Evolutionary conservation across 1,140 invertebrate genomes (phyloP), one percentile per base, ranked within the genome.

Genomic region (Zaprionus vittiger): DNA sequence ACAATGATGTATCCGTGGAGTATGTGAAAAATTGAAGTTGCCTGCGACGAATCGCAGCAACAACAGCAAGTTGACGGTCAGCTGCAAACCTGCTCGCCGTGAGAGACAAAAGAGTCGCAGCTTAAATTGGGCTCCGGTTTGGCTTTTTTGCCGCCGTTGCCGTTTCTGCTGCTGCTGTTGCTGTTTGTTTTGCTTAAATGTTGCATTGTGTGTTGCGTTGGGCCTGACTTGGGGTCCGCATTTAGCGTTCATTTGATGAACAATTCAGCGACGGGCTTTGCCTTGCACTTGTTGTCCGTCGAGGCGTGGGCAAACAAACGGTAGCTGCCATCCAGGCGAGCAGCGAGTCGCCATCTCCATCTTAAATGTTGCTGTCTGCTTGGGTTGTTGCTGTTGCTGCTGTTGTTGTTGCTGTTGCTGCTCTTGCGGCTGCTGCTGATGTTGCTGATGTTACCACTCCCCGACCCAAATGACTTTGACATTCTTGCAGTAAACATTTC

Each of bases 191-290:
- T 89, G 82, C 66, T 90, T 91, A 90, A 90, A 91, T 91, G 85
- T 90, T 85, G 82, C 86, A 91, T 91, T 90, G 85, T 87, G 52
- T 77, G 83, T 54, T 61, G 15, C 49, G 47, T 20, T 49, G 65
- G 38, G 26, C 26, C 17, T 17, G 41, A 26, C 17, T 63, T 57
- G 73, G 57, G 60, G 64, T 64, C 57, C 69, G 76, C 76, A 81
- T 83, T 90, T 85, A 89, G 85, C 85, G 81, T 89, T 89, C 86
- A 90, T 90, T 89, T 89, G 84, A 89, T 81, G 81, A 79, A 84
- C 83, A 87, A 89, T 87, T 83, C 80, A 87, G 68, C 64, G 64
- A 57, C 66, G 28, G 54, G 38, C 80, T 78, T 68, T 78, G 80
- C 79, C 87, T 68, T 80, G 73, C 85, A 89, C 85, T 89, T 90